Evolutionary conservation across 92 coral and sea anemone genomes (phyloP), one percentile per base, ranked within the genome.

Genomic region (Chrysogorgia sp.): DNA sequence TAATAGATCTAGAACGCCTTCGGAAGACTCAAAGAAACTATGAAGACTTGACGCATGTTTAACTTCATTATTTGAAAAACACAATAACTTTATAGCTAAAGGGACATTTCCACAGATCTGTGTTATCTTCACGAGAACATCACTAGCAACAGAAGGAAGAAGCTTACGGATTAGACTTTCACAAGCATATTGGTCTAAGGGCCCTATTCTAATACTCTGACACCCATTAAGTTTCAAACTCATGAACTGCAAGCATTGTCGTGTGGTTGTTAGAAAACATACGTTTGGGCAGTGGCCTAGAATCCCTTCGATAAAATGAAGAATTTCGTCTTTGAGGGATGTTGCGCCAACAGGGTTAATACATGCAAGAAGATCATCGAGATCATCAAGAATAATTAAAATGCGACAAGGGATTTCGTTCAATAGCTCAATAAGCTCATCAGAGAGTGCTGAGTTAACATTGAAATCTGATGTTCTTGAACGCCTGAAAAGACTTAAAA

Each of bases 91-190:
- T 63, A 26, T 82, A 25, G 86, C 86, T 10, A 82, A 5, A n/a
- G 86, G 82, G 20, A 74, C 86, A 34, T 72, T 26, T 4, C 77
- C 83, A 12, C 83, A 63, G 21, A 65, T 62, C 0, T 66, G 74
- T 1, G 52, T 32, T 7, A 79, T 45, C 45, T 31, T 21, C 5
- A 31, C 2, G 28, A 4, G 13, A 2, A 52, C 64, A 2, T 67
- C 3, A 0, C 20, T 0, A 26, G 43, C 29, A 0, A 62, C 56
- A 14, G 34, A 15, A 20, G 77, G 78, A 14, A 79, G 34, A 8
- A 78, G 41, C n/a, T 29, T 40, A 0, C 24, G 14, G 29, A 78
- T 45, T 1, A 78, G 32, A 19, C 15, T 22, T 78, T 40, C 41
- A 40, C 57, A 23, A 2, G 75, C 35, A 9, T 0, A 8, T 14